Conservation (phyloP, 2,113 vertebrate species). For the Cynoglossus semilaevis region DNA sequence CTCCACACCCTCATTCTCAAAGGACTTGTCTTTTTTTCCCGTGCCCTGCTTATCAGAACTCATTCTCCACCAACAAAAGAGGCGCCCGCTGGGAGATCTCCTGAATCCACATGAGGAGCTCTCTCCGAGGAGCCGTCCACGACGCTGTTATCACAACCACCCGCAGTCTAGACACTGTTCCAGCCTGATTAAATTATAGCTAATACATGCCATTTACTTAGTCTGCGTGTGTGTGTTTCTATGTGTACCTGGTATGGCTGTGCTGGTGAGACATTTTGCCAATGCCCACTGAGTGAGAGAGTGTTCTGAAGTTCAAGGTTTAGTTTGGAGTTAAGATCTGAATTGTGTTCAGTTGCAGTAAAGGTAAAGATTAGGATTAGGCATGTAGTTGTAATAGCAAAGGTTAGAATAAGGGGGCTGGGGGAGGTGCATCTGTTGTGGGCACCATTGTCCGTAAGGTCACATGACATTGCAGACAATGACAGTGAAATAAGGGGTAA, state of each 20-base stretch:
- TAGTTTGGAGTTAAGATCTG: no score
- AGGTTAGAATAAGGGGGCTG: no score
- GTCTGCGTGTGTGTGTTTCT: not conserved
- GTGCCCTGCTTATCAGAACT: slow-evolving; percentile 61
- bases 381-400: no score
- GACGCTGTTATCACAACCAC: slow-evolving; percentile 53
- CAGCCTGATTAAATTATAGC: slow-evolving; percentile 65
- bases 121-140: slow-evolving; percentile 52
- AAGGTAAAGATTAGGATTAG: no score
- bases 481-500: no score
- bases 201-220: slow-evolving; percentile 38
- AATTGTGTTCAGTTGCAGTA: no score
- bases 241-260: slow-evolving; percentile 7
- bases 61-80: slow-evolving; percentile 59
- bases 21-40: slow-evolving; percentile 21
- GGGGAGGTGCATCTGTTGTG: no score
- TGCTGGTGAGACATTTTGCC: slow-evolving; percentile 4
- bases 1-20: slow-evolving; percentile 40
- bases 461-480: no score
- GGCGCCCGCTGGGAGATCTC: slow-evolving; percentile 47
- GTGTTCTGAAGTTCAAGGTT: no score
- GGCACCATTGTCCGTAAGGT: no score
- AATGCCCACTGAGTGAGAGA: no score
- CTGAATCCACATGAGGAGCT: slow-evolving; percentile 45
- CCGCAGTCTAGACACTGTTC: slow-evolving; percentile 44